Conservation (phyloP, 2,113 vertebrate genomes). For the Myanophis thanlyinensis region DNA sequence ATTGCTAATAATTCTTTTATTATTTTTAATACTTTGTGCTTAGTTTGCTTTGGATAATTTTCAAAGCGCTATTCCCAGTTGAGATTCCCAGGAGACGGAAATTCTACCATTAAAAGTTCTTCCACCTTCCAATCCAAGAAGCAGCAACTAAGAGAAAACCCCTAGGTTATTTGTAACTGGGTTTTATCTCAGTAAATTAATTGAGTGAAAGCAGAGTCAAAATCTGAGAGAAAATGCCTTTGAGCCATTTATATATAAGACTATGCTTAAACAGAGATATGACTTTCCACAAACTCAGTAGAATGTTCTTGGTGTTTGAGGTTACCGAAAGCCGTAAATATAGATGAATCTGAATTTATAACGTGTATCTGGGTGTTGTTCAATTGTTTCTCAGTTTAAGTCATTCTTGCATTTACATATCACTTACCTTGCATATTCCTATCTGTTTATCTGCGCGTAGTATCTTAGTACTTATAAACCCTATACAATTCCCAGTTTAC, state of each 20-base stretch:
- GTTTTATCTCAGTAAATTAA: constrained; percentile 84
- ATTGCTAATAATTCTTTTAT: constrained; percentile 66
- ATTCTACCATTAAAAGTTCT: constrained; percentile 73
- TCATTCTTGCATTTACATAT: not conserved
- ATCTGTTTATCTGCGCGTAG: not conserved
- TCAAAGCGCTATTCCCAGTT: constrained; percentile 73
- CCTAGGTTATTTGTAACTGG: constrained; percentile 80
- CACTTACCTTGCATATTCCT: not conserved
- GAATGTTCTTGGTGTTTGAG: constrained; percentile 73
- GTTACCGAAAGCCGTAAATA: constrained; percentile 74
- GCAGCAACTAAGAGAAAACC: constrained; percentile 66
- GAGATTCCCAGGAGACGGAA: constrained; percentile 72
- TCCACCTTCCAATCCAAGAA: constrained; percentile 57
- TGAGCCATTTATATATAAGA: constrained; percentile 76
- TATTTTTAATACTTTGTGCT: constrained; percentile 75
- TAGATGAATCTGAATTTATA: constrained; percentile 66
- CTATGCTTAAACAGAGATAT: constrained; percentile 75
- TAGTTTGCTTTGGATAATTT: constrained; percentile 78
- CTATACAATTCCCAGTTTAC: not conserved
- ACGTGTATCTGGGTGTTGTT: constrained; percentile 33
- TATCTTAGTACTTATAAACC: not conserved
- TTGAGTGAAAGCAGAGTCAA: constrained; percentile 77
- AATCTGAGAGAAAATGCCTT: constrained; percentile 76
- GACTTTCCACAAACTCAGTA: constrained; percentile 77
- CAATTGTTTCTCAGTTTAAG: constrained; percentile 24